These are phyloP conservation scores for Eremophila alpestris DNA, from an alignment of 2,797 vertebrate genomes.

Conservation along the genomic window DNA sequence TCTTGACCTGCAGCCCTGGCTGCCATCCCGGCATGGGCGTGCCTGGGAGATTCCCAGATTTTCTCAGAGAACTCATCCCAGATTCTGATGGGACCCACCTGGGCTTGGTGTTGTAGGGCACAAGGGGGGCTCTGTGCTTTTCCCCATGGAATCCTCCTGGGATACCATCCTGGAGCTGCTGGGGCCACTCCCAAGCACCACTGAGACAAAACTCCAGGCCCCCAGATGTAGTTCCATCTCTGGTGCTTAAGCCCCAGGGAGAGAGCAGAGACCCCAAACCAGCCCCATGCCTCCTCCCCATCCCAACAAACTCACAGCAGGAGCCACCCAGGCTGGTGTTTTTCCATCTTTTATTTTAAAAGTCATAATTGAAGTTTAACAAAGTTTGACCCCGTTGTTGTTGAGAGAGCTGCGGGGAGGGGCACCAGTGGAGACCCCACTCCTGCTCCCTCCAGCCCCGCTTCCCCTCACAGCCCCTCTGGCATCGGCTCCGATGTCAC, in stretches of 20 bases:
- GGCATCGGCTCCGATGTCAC: background rate
- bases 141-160: rapidly evolving
- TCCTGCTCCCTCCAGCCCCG: background rate
- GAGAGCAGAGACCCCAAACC: background rate
- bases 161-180: background rate
- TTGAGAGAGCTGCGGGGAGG: background rate
- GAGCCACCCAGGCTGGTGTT: background rate
- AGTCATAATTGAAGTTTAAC: slow-evolving; percentile 78
- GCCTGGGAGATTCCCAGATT: background rate
- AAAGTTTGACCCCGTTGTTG: slow-evolving; percentile 70
- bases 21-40: rapidly evolving
- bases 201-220: background rate
- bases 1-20: background rate
- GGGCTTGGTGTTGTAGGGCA: rapidly evolving
- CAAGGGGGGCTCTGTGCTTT: too few relatives aligned
- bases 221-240: too few relatives aligned
- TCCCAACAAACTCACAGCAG: background rate
- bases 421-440: background rate
- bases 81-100: background rate
- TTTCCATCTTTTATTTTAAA: slow-evolving; percentile 80
- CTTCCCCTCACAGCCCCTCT: background rate
- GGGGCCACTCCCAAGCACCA: rapidly evolving
- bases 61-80: background rate
- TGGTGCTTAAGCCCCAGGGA: rapidly evolving
- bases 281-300: rapidly evolving